phyloP scores from a whole-genome alignment of 2,888 invertebrate species.

The Exocentrus adspersus region DNA sequence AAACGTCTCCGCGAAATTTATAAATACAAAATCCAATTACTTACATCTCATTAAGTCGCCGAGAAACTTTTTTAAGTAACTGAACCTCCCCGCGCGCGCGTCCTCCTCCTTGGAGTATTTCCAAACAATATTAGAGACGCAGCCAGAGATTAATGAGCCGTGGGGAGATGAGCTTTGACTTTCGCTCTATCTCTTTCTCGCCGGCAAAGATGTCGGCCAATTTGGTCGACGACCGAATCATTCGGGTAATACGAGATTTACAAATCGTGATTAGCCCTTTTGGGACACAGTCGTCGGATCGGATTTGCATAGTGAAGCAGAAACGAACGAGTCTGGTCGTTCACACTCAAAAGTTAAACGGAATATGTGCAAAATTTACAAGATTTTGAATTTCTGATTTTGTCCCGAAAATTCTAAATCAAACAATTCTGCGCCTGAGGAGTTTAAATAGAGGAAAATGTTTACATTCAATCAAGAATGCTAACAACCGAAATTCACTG shows the following conservation, averaged over 20 bases:
- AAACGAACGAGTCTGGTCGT: background rate
- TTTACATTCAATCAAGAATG: too few species aligned
- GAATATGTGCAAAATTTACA: too few species aligned
- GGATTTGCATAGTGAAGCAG: too few species aligned
- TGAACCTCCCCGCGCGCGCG: background rate
- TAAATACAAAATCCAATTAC: constrained; percentile 3
- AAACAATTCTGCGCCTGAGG: too few species aligned
- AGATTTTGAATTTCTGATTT: too few species aligned
- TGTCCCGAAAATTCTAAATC: too few species aligned
- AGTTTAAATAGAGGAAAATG: too few species aligned
- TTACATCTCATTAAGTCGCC: background rate
- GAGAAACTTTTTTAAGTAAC: background rate
- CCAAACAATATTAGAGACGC: constrained; percentile 18
- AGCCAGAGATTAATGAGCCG: constrained; percentile 29
- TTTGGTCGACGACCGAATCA: constrained; percentile 48
- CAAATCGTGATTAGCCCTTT: too few species aligned
- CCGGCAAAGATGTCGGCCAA: constrained; percentile 43
- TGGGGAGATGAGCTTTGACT: constrained; percentile 26
- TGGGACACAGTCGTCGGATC: too few species aligned
- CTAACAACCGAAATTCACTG: too few species aligned
- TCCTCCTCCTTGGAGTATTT: constrained; percentile 11
- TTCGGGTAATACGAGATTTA: constrained; percentile 39
- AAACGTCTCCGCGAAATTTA: background rate
- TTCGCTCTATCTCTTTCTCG: too few species aligned
- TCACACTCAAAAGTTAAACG: too few species aligned